Evolutionary conservation across 2,113 vertebrate species (phyloP).

Genomic region (Eira barbara): DNA sequence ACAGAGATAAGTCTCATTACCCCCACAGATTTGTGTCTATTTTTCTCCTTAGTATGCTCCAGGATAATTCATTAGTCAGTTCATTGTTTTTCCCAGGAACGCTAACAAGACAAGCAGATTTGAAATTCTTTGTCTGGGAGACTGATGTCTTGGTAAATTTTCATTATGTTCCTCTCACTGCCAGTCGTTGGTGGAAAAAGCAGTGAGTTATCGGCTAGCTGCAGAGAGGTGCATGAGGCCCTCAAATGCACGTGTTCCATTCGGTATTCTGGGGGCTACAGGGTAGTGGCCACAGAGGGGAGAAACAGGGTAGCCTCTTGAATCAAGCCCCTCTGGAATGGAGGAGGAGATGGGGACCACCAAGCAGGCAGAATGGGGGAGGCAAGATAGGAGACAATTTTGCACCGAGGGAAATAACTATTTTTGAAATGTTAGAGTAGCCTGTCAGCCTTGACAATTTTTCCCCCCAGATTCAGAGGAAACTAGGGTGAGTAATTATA

Average conservation of each 20-base stretch:
- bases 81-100: constrained; percentile 49
- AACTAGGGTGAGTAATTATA: constrained; percentile 68
- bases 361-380: neutral
- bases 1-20: constrained; percentile 39
- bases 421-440: constrained; percentile 60
- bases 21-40: constrained; percentile 14
- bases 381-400: constrained; percentile 15
- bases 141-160: constrained; percentile 3
- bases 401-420: constrained; percentile 56
- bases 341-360: neutral
- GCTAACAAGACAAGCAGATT: constrained; percentile 16
- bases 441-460: constrained; percentile 64
- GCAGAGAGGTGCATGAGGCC: neutral
- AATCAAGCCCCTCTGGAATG: neutral
- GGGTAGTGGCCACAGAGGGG: neutral
- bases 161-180: neutral
- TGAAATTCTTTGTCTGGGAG: constrained; percentile 44
- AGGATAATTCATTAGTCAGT: constrained; percentile 40
- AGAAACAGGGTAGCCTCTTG: neutral
- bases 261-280: neutral
- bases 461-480: constrained; percentile 48
- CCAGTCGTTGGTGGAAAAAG: neutral
- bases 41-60: constrained; percentile 40
- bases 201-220: neutral
- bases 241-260: neutral